Evolutionary conservation across 2,888 invertebrate genomes (phyloP).

Genomic region (Orthosia cruda): DNA sequence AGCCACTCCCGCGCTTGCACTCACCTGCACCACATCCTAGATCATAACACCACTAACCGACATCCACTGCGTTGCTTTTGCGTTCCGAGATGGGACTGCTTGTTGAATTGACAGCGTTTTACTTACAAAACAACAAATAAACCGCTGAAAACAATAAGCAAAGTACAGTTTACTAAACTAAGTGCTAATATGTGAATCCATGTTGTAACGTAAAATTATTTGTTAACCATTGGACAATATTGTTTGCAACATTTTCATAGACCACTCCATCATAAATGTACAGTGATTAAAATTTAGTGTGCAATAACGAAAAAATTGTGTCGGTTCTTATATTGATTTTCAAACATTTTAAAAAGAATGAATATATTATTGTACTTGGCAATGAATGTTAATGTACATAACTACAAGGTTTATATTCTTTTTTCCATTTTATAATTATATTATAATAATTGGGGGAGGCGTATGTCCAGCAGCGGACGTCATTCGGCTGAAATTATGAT

Average conservation of each 20-base stretch:
- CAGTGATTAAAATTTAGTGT: conserved; percentile 16
- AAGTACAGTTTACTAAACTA: conserved; percentile 8
- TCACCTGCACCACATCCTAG: conserved; percentile 66
- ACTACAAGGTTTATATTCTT: conserved; percentile 26
- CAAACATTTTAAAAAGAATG: conserved; percentile 6
- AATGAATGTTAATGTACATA: conserved; percentile 38
- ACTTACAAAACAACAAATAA: conserved; percentile 19
- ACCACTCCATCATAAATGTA: conserved; percentile 10
- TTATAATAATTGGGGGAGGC: background rate
- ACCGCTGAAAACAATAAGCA: conserved; percentile 13
- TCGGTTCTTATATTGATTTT: conserved; percentile 22
- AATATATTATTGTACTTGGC: conserved; percentile 12
- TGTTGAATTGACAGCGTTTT: conserved; percentile 35
- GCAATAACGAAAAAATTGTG: conserved; percentile 48
- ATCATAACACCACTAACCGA: conserved; percentile 48
- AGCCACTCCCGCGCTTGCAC: conserved; percentile 75
- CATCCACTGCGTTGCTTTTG: conserved; percentile 40
- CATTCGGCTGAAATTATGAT: too few relatives aligned
- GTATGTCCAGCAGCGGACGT: too few relatives aligned
- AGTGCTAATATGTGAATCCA: conserved; percentile 30
- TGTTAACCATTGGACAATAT: conserved; percentile 10
- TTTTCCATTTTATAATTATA: conserved; percentile 1
- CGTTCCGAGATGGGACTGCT: conserved; percentile 34
- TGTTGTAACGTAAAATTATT: conserved; percentile 42
- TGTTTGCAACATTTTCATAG: conserved; percentile 21